A percentile compares a stretch with the other conserved stretches of the same genome.
Evolutionary conservation across 2,888 invertebrate species (phyloP).

Genomic region (Liopterus haemorrhoidalis): DNA sequence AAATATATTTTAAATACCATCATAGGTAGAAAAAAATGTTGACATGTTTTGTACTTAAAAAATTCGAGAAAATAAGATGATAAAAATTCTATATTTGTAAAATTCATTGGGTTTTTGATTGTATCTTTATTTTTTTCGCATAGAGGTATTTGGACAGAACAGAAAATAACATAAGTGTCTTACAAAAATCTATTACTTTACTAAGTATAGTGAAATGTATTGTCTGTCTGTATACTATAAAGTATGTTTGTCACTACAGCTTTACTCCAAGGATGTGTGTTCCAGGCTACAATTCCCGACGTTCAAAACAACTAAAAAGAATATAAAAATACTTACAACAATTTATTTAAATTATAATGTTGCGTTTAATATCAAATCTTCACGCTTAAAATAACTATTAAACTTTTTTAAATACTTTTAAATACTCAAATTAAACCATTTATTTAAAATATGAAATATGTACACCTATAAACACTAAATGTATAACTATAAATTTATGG

Average conservation of each 20-base stretch:
- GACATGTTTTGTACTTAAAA: slow-evolving; percentile 46
- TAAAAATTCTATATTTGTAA: slow-evolving; percentile 24
- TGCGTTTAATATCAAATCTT: no score
- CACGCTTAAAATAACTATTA: no score
- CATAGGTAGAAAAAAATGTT: slow-evolving; percentile 43
- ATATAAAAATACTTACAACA: no score
- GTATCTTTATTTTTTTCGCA: slow-evolving; percentile 19
- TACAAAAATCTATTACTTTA: slow-evolving; percentile 9
- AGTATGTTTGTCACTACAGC: slow-evolving; percentile 17
- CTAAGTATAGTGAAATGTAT: slow-evolving; percentile 3
- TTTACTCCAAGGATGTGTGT: no score
- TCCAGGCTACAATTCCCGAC: no score
- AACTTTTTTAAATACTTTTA: no score
- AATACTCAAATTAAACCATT: no score
- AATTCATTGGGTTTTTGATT: slow-evolving; percentile 21
- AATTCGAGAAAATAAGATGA: slow-evolving; percentile 19
- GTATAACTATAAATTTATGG: no score
- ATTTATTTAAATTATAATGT: no score
- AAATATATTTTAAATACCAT: slow-evolving; percentile 44
- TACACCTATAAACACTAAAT: no score
- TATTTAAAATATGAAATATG: no score
- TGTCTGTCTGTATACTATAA: slow-evolving; percentile 5
- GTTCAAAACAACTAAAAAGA: no score
- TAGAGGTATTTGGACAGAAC: slow-evolving; percentile 23
- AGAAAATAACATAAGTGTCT: slow-evolving; percentile 21